These are phyloP conservation scores for Parnassius mnemosyne DNA, from an alignment of 2,888 invertebrate genomes.

Conservation along the genomic window DNA sequence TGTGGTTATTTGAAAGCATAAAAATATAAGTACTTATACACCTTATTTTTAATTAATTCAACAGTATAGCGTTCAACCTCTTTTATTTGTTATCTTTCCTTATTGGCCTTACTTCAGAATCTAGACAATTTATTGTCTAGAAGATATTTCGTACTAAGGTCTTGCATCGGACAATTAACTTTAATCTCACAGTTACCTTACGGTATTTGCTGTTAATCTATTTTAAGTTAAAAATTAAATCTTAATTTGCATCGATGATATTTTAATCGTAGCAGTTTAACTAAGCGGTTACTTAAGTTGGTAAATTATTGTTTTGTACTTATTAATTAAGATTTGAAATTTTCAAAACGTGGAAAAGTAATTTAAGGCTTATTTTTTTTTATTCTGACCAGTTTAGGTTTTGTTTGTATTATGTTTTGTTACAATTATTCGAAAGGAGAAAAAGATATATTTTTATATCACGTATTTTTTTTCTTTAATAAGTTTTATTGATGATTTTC, in stretches of 20 bases:
- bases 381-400: neutral
- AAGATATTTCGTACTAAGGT: too few relatives aligned
- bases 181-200: slow-evolving; percentile 2
- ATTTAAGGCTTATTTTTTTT: neutral
- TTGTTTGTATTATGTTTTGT: neutral
- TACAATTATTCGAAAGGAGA: neutral
- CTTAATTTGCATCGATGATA: slow-evolving; percentile 4
- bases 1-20: too few relatives aligned
- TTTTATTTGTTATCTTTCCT: too few relatives aligned
- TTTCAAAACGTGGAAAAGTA: neutral
- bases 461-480: too few relatives aligned
- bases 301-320: slow-evolving; percentile 18
- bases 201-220: neutral
- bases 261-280: slow-evolving; percentile 1
- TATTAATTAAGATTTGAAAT: slow-evolving; percentile 1
- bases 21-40: too few relatives aligned
- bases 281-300: slow-evolving; percentile 21
- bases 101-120: too few relatives aligned
- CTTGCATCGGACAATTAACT: neutral
- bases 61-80: too few relatives aligned
- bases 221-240: slow-evolving; percentile 1
- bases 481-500: neutral
- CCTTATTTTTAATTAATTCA: too few relatives aligned
- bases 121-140: too few relatives aligned
- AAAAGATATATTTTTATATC: too few relatives aligned